Percentiles rank a stretch among this genome's conserved stretches.
Conservation (phyloP, 2,888 invertebrate genomes). For the Melanargia galathea region DNA sequence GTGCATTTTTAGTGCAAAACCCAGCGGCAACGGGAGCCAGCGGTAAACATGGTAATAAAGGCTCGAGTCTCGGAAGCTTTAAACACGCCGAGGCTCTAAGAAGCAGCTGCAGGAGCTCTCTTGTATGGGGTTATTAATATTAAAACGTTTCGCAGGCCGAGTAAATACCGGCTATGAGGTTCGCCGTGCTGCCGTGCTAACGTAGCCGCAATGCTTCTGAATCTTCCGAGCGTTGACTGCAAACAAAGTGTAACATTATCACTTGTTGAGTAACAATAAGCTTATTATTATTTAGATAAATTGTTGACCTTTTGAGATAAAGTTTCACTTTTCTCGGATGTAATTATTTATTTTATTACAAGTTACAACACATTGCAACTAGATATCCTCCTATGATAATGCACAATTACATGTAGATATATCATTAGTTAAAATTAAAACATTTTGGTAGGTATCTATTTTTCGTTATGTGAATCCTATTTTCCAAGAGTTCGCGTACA, state of each 20-base stretch:
- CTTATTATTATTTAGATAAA: background rate
- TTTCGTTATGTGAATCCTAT: background rate
- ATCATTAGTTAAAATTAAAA: background rate
- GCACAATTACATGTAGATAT: background rate
- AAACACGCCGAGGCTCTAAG: slow-evolving; percentile 43
- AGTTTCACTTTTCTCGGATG: slow-evolving; percentile 2
- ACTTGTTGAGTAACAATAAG: background rate
- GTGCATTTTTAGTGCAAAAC: slow-evolving; percentile 54
- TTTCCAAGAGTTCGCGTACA: too few species aligned
- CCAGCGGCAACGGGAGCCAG: slow-evolving; percentile 51
- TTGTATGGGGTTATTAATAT: slow-evolving; percentile 76
- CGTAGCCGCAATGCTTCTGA: slow-evolving; percentile 18
- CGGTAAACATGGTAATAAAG: slow-evolving; percentile 77
- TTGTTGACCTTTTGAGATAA: slow-evolving; percentile 3
- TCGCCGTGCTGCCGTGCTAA: background rate
- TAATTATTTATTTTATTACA: background rate
- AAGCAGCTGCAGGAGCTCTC: slow-evolving; percentile 60
- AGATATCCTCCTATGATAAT: background rate
- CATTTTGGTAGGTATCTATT: background rate
- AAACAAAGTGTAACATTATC: background rate
- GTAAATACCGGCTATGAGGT: slow-evolving; percentile 59
- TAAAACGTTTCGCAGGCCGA: slow-evolving; percentile 63
- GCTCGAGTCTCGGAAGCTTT: slow-evolving; percentile 56
- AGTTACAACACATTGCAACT: background rate
- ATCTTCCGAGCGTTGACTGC: slow-evolving; percentile 5